These are phyloP conservation scores for Drosophila prolongata DNA, from an alignment of 2,888 invertebrate species.

Conservation along the genomic window DNA sequence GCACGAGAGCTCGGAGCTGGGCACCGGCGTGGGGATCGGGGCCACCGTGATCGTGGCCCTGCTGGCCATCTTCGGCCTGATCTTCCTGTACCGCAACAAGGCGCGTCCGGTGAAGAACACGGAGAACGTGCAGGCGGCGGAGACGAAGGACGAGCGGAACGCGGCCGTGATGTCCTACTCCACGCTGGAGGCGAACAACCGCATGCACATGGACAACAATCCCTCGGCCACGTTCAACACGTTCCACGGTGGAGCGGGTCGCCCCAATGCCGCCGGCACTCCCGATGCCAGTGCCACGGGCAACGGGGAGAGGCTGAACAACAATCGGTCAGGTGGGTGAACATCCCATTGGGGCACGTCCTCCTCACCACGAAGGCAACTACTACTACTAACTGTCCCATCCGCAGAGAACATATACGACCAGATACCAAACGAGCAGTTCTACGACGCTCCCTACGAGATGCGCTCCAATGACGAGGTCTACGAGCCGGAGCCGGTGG, in stretches of 20 bases:
- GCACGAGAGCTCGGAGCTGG: conserved; percentile 89
- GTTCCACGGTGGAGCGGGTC: conserved; percentile 73
- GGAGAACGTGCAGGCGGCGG: conserved; percentile 94
- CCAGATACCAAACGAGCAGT: conserved; percentile 88
- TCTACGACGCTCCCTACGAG: conserved; percentile 91
- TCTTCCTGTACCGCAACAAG: conserved; percentile 93
- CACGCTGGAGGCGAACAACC: conserved; percentile 89
- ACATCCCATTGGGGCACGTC: too few species aligned
- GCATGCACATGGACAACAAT: conserved; percentile 80
- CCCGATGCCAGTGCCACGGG: conserved; percentile 3
- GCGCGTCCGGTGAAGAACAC: conserved; percentile 94
- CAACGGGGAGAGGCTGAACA: conserved; percentile 39
- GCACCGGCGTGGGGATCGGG: conserved; percentile 93
- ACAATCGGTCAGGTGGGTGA: conserved; percentile 55
- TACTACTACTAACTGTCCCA: too few species aligned
- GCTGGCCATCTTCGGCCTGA: conserved; percentile 90
- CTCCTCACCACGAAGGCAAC: too few species aligned
- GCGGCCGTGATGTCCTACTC: conserved; percentile 96
- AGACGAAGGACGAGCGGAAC: conserved; percentile 93
- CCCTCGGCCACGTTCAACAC: conserved; percentile 84
- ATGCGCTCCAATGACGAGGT: conserved; percentile 86
- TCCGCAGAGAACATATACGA: conserved; percentile 86
- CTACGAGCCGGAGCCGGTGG: conserved; percentile 85
- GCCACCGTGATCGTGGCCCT: conserved; percentile 92
- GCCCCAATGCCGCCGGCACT: conserved; percentile 32